Percentiles rank a stretch among this genome's conserved stretches.
Conservation (phyloP, 2,113 vertebrate species). For the Strix aluco region DNA sequence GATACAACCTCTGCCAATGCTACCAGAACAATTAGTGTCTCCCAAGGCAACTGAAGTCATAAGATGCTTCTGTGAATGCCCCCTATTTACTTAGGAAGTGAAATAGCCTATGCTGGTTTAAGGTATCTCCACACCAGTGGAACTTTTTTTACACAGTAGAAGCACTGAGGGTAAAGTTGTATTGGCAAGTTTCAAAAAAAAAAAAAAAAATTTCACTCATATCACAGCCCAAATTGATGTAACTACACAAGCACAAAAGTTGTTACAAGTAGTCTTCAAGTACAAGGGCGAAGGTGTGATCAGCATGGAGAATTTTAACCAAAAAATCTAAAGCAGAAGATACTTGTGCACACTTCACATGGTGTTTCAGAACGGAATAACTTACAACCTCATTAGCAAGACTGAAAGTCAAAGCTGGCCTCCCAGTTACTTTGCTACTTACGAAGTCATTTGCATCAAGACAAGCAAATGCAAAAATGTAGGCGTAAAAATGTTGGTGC, state of each 20-base stretch:
- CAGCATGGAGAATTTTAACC: not conserved
- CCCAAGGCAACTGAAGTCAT: not conserved
- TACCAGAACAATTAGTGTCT: not conserved
- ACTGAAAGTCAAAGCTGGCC: not conserved
- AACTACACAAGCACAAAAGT: not conserved
- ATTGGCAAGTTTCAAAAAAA: not conserved
- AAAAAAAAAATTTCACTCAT: not conserved
- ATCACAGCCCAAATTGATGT: not conserved
- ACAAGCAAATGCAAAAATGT: not conserved
- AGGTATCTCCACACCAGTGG: not conserved
- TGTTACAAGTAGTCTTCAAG: not conserved
- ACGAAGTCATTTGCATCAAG: not conserved
- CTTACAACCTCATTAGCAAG: not conserved
- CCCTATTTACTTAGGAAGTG: not conserved
- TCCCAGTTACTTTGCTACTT: not conserved
- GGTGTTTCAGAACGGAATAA: not conserved
- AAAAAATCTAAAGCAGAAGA: not conserved
- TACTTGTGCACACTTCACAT: rapidly evolving
- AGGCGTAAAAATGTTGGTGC: not conserved
- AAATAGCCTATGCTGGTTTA: not conserved
- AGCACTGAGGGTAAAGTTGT: not conserved
- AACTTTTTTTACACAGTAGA: not conserved
- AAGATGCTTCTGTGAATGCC: not conserved
- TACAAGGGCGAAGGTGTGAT: not conserved
- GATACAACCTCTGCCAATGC: not conserved